A percentile compares a stretch with the other conserved stretches of the same genome.
Conservation (phyloP, 2,113 vertebrate species). For the Chionomys nivalis region DNA sequence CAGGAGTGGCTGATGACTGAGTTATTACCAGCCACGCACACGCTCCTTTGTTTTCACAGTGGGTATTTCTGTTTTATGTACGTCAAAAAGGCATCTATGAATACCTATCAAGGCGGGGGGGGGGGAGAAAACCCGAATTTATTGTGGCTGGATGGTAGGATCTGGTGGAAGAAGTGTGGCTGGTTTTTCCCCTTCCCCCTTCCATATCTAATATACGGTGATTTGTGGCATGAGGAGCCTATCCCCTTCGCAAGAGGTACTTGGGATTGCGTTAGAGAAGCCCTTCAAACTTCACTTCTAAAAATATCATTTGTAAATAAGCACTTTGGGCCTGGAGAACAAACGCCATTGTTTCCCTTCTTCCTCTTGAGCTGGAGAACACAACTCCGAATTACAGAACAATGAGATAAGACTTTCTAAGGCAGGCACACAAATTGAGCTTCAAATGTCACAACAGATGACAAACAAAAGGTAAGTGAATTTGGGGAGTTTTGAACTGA, state of each 20-base stretch:
- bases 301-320: slow-evolving; percentile 71
- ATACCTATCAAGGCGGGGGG: slow-evolving; percentile 75
- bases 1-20: slow-evolving; percentile 82
- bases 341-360: slow-evolving; percentile 70
- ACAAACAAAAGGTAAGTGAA: slow-evolving; percentile 79
- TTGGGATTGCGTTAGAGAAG: slow-evolving; percentile 75
- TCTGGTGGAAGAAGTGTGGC: slow-evolving; percentile 78
- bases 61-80: slow-evolving; percentile 85
- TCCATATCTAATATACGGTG: slow-evolving; percentile 68
- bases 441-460: slow-evolving; percentile 78
- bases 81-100: slow-evolving; percentile 85
- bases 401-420: slow-evolving; percentile 71
- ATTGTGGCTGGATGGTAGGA: slow-evolving; percentile 75
- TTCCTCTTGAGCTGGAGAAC: slow-evolving; percentile 57
- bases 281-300: slow-evolving; percentile 53
- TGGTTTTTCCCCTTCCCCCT: background rate
- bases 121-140: slow-evolving; percentile 73
- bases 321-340: background rate
- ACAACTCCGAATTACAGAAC: slow-evolving; percentile 61
- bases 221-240: slow-evolving; percentile 72
- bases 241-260: slow-evolving; percentile 44
- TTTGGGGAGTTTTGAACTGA: slow-evolving; percentile 70
- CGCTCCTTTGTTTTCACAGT: slow-evolving; percentile 86
- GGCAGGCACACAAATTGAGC: slow-evolving; percentile 71
- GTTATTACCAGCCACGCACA: slow-evolving; percentile 77